Base-by-base conservation (phyloP, 2,797 vertebrate species). In the Melanotaenia boesemani region DNA sequence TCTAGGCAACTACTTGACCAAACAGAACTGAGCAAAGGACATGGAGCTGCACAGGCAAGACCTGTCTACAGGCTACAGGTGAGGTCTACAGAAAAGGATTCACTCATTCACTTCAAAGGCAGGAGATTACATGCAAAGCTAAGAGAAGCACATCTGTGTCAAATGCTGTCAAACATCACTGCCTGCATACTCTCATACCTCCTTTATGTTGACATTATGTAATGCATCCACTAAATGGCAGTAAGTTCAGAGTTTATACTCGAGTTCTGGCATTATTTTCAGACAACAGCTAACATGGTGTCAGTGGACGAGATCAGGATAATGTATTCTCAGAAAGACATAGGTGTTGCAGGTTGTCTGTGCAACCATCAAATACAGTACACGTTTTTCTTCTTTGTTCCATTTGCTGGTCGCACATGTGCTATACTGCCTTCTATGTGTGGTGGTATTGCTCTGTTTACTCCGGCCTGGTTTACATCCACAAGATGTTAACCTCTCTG, bases 1-100 rank as follows among this genome's bases (percentile, higher is more conserved):
- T 94, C 93, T 85, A 93, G 93, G 93, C 92, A 95, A 94, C 93
- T 91, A 90, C 85, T 89, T 88, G 87, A 92, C 90, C 90, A 94
- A 94, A 93, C 92, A 94, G 60, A 86, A 74, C 63, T 41, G 63
- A 64, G 86, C 88, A 86, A 87, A 88, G 70, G 82, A 85, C 67
- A 76, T 5, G 5, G 22, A 1, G 9, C 66, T 37, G 66, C 77
- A 22, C 68, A 6, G 39, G 67, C 50, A 67, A 37, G 54, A 10
- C 57, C 11, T 63, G 62, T 55, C 6, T n/a, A 56, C 66, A 64
- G 26, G 65, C 63, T 22, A 52, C 50, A 46, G 39, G 66, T 46
- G 36, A 46, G 2, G 11, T 41, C 6, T 57, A n/a, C 8, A 39
- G 26, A 0, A 54, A 11, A 10, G 22, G 10, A 54, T 54, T 54